Base-by-base conservation (phyloP, 2,113 vertebrate species). In the Capreolus pygargus region DNA sequence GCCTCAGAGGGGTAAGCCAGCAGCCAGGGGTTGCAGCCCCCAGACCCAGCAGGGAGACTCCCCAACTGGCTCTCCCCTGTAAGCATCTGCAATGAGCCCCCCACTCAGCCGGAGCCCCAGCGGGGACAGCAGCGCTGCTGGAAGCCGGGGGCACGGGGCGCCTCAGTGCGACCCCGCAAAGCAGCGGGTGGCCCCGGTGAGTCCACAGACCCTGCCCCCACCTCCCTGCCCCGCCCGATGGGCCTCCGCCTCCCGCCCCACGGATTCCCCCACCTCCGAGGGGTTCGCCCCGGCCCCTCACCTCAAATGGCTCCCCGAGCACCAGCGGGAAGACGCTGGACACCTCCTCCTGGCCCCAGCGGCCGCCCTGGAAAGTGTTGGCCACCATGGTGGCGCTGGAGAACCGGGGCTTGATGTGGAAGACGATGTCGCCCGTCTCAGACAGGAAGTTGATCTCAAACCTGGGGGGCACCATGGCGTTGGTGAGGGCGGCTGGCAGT, bases 391-490 rank as follows among this genome's bases (percentile, higher is more conserved):
- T 98, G 74, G 99, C 98, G 15, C 98, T 98, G 85, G 98, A 91
- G 96, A 99, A 99, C 64, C 97, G 98, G 7, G 99, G 99, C 94
- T 99, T 99, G 50, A 99, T 97, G 86, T 99, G 99, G 93, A 99
- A 99, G 96, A 99, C 98, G 0, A 99, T 99, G 91, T 99, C 99
- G 45, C 99, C 99, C 0, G 92, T 87, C 17, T 99, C 99, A 0
- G 97, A 98, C 70, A 99, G 85, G 96, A 99, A 98, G 98, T 99
- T 99, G 79, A 99, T 99, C 97, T 99, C 99, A 97, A 99, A 99
- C 98, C 99, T 99, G 79, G 27, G 76, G 97, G 97, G 55, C 79
- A 81, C 61, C 25, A 0, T 0, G 0, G 0, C 2, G 57, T 4
- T 78, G 1, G 3, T 2, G 30, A 64, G 50, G 15, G 28, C 17